phyloP scores from a whole-genome alignment of 2,888 invertebrate species.

The Anticlea derivata region DNA sequence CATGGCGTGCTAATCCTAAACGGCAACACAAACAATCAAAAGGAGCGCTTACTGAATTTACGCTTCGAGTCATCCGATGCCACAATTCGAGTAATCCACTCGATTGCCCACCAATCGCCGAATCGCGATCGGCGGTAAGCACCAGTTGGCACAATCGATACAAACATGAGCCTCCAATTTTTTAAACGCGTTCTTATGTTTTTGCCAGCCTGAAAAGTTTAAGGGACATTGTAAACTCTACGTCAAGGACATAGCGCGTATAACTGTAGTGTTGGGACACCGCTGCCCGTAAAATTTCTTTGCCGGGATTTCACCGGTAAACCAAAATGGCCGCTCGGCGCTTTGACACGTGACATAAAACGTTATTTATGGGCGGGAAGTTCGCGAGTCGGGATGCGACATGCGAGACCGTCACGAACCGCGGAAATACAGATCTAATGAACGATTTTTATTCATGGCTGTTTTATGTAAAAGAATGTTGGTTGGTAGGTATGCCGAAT shows the following conservation, averaged over 20 bases:
- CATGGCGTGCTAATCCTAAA: conserved; percentile 32
- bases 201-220: conserved; percentile 39
- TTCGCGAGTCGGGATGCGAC: conserved; percentile 75
- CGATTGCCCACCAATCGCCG: conserved; percentile 66
- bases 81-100: conserved; percentile 62
- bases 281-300: conserved; percentile 45
- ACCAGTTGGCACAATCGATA: conserved; percentile 83
- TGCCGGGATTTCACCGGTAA: conserved; percentile 58
- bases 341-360: conserved; percentile 78
- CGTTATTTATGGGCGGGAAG: conserved; percentile 75
- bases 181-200: conserved; percentile 51
- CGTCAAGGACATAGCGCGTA: conserved; percentile 54
- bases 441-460: conserved; percentile 76
- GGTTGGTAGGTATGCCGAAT: conserved; percentile 29
- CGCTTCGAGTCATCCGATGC: conserved; percentile 45
- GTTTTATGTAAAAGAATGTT: conserved; percentile 62
- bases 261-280: conserved; percentile 42
- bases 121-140: conserved; percentile 78
- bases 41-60: conserved; percentile 44
- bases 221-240: conserved; percentile 56
- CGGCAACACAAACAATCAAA: conserved; percentile 38
- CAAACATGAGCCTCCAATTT: conserved; percentile 64
- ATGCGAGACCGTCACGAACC: conserved; percentile 78
- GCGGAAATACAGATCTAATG: conserved; percentile 68
- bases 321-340: conserved; percentile 69